phyloP scores from a whole-genome alignment of 2,888 invertebrate species.

The Tetheella fluctuosa region DNA sequence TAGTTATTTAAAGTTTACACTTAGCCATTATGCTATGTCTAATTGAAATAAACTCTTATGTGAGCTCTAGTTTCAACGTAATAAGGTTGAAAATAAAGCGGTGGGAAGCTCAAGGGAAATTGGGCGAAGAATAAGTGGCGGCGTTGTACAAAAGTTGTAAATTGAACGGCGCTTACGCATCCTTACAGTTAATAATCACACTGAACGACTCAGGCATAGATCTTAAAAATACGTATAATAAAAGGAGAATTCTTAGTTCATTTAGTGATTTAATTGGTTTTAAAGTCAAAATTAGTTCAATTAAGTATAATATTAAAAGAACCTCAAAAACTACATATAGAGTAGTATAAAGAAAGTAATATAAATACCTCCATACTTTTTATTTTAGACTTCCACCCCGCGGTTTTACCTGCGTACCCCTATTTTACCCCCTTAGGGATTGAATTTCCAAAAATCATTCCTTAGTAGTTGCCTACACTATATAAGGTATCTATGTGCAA shows the following conservation, averaged over 20 bases:
- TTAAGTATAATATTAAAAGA: too few relatives aligned
- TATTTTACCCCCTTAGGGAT: too few relatives aligned
- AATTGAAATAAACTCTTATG: slow-evolving; percentile 19
- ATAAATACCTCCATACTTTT: too few relatives aligned
- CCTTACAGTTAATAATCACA: slow-evolving; percentile 25
- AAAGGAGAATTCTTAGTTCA: not conserved
- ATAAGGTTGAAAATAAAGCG: not conserved
- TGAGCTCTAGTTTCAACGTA: slow-evolving; percentile 18
- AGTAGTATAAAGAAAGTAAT: too few relatives aligned
- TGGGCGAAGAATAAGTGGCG: slow-evolving; percentile 42
- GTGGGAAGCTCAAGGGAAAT: slow-evolving; percentile 17
- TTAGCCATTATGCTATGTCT: slow-evolving; percentile 42
- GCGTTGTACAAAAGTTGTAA: slow-evolving; percentile 52
- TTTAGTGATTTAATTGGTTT: not conserved
- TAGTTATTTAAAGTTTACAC: slow-evolving; percentile 55
- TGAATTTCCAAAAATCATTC: too few relatives aligned
- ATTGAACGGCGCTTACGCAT: slow-evolving; percentile 55
- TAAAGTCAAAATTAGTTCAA: not conserved
- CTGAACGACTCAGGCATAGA: not conserved
- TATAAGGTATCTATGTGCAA: too few relatives aligned
- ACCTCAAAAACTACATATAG: too few relatives aligned
- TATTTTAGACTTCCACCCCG: too few relatives aligned
- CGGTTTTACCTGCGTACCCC: too few relatives aligned
- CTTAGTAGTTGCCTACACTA: too few relatives aligned
- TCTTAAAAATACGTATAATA: slow-evolving; percentile 3